These are phyloP conservation scores for Nipponia nippon DNA, from an alignment of 2,113 vertebrate species.

Conservation along the genomic window DNA sequence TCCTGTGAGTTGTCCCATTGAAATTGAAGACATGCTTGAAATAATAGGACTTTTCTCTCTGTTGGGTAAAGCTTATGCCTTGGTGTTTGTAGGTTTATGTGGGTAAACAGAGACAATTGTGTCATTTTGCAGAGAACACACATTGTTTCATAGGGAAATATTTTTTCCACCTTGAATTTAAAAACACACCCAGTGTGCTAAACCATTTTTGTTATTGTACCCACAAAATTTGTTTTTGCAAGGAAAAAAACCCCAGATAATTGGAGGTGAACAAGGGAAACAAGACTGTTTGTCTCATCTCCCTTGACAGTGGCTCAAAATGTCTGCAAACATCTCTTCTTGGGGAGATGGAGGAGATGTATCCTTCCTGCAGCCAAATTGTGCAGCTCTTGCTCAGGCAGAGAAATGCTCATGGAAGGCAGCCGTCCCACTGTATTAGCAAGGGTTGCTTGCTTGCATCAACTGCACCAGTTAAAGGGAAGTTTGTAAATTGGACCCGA, in stretches of 20 bases:
- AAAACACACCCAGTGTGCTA: not conserved
- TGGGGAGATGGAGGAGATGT: not conserved
- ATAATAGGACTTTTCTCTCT: not conserved
- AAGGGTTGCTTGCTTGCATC: not conserved
- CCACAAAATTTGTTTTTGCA: not conserved
- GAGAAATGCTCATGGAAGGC: not conserved
- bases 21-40: not conserved
- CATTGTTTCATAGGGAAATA: not conserved
- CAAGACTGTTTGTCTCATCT: not conserved
- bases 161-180: not conserved
- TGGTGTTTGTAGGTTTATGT: not conserved
- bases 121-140: not conserved
- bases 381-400: not conserved
- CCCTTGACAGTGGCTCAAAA: not conserved
- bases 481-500: not conserved
- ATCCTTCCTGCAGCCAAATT: not conserved
- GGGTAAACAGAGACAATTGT: not conserved
- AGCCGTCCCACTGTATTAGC: not conserved
- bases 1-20: not conserved
- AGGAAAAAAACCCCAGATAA: not conserved
- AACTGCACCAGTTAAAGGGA: not conserved
- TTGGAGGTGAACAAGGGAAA: not conserved
- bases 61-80: not conserved
- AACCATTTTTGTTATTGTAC: not conserved
- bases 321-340: not conserved